phyloP scores from a whole-genome alignment of 1,140 invertebrate genomes.

The Calliopsis andreniformis region DNA sequence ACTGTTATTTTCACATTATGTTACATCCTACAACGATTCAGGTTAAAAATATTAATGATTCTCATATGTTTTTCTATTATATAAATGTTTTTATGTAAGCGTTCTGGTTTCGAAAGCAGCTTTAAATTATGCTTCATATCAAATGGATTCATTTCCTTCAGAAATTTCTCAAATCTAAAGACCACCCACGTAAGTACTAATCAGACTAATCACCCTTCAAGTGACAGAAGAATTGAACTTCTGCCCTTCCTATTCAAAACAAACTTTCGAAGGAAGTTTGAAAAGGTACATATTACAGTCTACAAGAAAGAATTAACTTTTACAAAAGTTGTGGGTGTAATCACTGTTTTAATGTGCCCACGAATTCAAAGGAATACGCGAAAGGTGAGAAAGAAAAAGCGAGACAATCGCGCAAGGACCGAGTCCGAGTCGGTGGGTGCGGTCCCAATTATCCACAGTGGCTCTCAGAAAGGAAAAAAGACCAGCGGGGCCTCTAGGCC shows the following conservation, averaged over 20 bases:
- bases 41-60: conserved; percentile 10
- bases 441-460: conserved; percentile 64
- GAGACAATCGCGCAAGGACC: conserved; percentile 8
- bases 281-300: too few relatives aligned
- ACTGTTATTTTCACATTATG: not conserved
- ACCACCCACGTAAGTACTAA: not conserved
- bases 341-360: conserved; percentile 30
- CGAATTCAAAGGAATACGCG: conserved; percentile 3
- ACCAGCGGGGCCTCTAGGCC: conserved; percentile 34
- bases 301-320: not conserved
- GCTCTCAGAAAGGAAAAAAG: conserved; percentile 57
- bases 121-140: too few relatives aligned
- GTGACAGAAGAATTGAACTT: too few relatives aligned
- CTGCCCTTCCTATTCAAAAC: too few relatives aligned
- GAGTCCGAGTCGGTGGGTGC: conserved; percentile 47
- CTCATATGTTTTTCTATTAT: conserved; percentile 5
- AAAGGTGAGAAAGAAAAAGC: conserved; percentile 12
- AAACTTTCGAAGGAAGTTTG: too few relatives aligned
- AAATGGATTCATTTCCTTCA: too few relatives aligned
- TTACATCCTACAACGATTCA: not conserved
- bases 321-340: not conserved
- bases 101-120: too few relatives aligned
- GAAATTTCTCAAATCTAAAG: not conserved
- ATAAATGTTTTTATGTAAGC: too few relatives aligned
- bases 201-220: too few relatives aligned